Conservation (phyloP, 2,113 vertebrate genomes). For the Rostratula benghalensis region DNA sequence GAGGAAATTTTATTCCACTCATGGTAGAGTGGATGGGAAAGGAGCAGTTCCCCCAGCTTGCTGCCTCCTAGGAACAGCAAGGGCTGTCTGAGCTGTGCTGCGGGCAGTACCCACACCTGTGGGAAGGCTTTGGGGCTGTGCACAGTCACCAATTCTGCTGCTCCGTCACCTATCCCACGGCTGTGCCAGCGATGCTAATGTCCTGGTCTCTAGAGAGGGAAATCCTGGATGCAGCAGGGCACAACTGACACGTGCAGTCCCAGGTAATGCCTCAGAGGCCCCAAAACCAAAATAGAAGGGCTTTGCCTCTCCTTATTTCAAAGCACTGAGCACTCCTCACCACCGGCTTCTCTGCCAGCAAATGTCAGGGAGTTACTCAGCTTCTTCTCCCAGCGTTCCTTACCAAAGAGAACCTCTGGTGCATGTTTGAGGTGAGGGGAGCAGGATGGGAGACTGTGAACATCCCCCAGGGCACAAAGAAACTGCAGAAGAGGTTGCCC, state of each 20-base stretch:
- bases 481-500: neutral
- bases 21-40: neutral
- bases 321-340: neutral
- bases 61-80: neutral
- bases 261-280: neutral
- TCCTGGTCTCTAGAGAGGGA: neutral
- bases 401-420: neutral
- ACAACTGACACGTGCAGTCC: neutral
- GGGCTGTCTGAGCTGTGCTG: fast-evolving
- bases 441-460: neutral
- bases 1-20: neutral
- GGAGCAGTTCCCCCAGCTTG: neutral
- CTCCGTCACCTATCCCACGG: neutral
- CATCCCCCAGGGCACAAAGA: neutral
- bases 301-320: neutral
- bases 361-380: neutral
- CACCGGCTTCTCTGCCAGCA: neutral
- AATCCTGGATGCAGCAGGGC: neutral
- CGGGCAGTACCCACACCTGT: fast-evolving
- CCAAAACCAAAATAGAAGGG: neutral
- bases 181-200: neutral
- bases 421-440: neutral
- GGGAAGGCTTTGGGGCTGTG: neutral
- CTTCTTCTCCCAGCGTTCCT: neutral
- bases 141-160: neutral